Evolutionary conservation across 1,140 invertebrate species (phyloP), one percentile per base, ranked within the genome.

Genomic region (Drosophila simulans): DNA sequence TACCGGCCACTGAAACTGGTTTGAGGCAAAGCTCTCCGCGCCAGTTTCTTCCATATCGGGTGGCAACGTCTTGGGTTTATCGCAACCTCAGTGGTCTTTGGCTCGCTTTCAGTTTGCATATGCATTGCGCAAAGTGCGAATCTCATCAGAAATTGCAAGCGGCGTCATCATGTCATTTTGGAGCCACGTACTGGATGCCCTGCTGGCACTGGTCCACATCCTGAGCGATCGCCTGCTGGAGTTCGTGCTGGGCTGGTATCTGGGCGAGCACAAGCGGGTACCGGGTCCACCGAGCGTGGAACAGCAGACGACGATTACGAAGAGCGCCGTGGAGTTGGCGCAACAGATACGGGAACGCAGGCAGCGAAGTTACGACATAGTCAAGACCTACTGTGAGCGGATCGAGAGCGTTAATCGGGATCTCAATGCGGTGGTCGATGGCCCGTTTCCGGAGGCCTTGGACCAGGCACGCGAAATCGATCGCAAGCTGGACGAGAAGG

Each of bases 371-470:
- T 95, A 95, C 91, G 94, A 95, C 74, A 94, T 98, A 12, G 96
- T 98, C 0, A 93, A 93, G 74, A 93, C 95, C 5, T 96, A 95
- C 80, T 96, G 97, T 59, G 94, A 96, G 34, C 81, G 97, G 77
- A 97, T 97, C 48, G 95, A 95, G 83, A 94, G 95, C 92, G 95
- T 98, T 0, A 97, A 98, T 92, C 93, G 93, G 10, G 93, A 96
- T 20, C 81, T 98, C 35, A 98, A 98, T 93, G 95, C 96, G 27
- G 94, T 98, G 1, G 96, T 97, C 0, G 96, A 97, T 82, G 94
- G 96, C 3, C 92, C 79, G 91, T 97, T 86, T 97, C 95, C 95
- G 12, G 95, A 94, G 25, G 97, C 97, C 1, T 90, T 98, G 7
- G 92, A 95, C 69, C 96, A 98, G 80, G 97, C 97, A 0, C 93